A percentile compares a stretch with the other conserved stretches of the same genome.
Evolutionary conservation across 2,113 vertebrate genomes (phyloP).

Genomic region (Hystrix cristata): DNA sequence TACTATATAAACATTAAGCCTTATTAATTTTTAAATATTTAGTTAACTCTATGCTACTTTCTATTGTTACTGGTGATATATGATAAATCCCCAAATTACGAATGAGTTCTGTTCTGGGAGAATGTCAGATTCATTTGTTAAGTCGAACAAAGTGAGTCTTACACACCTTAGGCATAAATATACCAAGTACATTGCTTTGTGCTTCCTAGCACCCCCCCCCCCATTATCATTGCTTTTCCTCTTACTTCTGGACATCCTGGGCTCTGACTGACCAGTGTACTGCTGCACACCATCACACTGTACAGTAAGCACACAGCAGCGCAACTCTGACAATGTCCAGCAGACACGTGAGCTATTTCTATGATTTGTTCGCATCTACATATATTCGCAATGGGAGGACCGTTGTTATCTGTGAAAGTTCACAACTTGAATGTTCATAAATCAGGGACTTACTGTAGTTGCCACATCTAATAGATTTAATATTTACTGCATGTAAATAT

Average conservation of each 20-base stretch:
- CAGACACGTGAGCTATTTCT: background rate
- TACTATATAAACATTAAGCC: background rate
- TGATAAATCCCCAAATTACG: background rate
- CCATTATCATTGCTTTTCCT: background rate
- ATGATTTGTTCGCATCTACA: background rate
- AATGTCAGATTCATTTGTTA: background rate
- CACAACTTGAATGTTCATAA: background rate
- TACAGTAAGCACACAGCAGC: background rate
- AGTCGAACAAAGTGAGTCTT: background rate
- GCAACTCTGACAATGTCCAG: background rate
- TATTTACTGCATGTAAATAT: background rate
- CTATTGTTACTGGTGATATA: background rate
- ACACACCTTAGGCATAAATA: background rate
- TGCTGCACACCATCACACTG: background rate
- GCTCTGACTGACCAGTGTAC: background rate
- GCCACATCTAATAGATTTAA: background rate
- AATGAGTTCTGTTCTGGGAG: background rate
- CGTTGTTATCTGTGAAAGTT: background rate
- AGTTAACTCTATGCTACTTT: background rate
- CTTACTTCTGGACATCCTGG: background rate
- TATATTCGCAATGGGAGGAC: background rate
- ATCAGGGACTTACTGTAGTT: background rate
- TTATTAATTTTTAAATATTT: too few relatives aligned
- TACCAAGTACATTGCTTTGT: background rate
- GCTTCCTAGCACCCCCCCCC: background rate